Conservation (phyloP, 2,888 invertebrate genomes). For the Amphipyra tragopoginis region DNA sequence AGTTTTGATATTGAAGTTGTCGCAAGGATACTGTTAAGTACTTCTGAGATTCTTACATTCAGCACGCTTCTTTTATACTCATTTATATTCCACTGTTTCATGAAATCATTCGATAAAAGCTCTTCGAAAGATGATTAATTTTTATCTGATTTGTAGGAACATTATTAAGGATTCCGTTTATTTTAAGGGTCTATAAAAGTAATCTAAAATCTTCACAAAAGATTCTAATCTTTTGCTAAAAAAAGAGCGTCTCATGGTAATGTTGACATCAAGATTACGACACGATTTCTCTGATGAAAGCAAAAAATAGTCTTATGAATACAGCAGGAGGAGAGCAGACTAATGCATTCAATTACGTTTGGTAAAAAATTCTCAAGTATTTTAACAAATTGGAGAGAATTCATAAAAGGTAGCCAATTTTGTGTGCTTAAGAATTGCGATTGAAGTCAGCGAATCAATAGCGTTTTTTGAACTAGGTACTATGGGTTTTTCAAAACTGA, state of each 20-base stretch:
- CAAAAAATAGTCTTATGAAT: constrained; percentile 6
- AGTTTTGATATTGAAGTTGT: no score
- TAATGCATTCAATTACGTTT: neutral
- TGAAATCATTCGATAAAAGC: neutral
- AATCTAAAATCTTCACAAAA: constrained; percentile 16
- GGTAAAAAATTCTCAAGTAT: constrained; percentile 2
- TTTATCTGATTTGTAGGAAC: neutral
- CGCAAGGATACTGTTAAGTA: no score
- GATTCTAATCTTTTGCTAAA: constrained; percentile 8
- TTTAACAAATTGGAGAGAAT: constrained; percentile 13
- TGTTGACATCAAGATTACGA: constrained; percentile 10
- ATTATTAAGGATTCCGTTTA: neutral
- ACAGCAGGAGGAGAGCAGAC: neutral
- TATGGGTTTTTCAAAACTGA: neutral
- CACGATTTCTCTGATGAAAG: constrained; percentile 11
- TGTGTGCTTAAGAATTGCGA: constrained; percentile 12
- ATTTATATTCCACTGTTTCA: no score
- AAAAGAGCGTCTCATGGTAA: constrained; percentile 23
- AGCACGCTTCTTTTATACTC: neutral
- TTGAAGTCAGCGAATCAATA: constrained; percentile 6
- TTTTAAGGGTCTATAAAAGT: neutral
- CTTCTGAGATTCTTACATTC: neutral
- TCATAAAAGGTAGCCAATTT: constrained; percentile 9
- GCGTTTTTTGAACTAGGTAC: neutral
- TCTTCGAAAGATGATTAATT: neutral